Evolutionary conservation across 1,140 invertebrate genomes (phyloP).

Genomic region (Zaprionus inermis): DNA sequence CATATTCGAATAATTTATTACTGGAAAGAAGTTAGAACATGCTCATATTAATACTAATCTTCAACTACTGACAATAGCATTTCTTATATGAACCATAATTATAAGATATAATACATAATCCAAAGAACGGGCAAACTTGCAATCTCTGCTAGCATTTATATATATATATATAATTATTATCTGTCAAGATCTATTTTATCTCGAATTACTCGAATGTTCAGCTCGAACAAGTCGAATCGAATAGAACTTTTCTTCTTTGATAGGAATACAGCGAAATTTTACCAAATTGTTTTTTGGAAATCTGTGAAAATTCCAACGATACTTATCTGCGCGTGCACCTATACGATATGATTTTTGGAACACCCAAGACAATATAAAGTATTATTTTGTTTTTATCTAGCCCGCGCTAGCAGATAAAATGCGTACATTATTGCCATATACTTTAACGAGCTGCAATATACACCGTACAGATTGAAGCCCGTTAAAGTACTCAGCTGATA

Average conservation of each 20-base stretch:
- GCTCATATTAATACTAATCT: background rate
- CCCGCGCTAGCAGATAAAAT: constrained; percentile 19
- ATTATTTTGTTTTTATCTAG: constrained; percentile 32
- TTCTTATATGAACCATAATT: background rate
- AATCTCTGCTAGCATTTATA: background rate
- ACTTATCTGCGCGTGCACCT: background rate
- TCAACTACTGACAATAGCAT: background rate
- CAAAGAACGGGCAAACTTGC: background rate
- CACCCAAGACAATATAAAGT: constrained; percentile 3
- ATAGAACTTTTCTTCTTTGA: background rate
- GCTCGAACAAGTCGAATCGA: background rate
- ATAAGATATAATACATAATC: background rate
- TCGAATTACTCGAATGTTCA: background rate
- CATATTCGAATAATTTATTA: background rate
- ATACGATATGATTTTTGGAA: background rate
- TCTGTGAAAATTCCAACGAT: background rate
- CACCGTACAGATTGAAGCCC: constrained; percentile 8
- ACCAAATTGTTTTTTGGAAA: background rate
- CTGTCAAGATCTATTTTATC: too few relatives aligned
- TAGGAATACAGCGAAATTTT: background rate
- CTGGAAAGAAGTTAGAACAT: background rate
- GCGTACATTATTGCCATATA: constrained; percentile 6
- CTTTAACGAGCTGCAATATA: too few relatives aligned
- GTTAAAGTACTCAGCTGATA: constrained; percentile 38
- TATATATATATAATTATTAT: too few relatives aligned